Evolutionary conservation across 2,113 vertebrate genomes (phyloP).

Genomic region (Platycercus adscitus): DNA sequence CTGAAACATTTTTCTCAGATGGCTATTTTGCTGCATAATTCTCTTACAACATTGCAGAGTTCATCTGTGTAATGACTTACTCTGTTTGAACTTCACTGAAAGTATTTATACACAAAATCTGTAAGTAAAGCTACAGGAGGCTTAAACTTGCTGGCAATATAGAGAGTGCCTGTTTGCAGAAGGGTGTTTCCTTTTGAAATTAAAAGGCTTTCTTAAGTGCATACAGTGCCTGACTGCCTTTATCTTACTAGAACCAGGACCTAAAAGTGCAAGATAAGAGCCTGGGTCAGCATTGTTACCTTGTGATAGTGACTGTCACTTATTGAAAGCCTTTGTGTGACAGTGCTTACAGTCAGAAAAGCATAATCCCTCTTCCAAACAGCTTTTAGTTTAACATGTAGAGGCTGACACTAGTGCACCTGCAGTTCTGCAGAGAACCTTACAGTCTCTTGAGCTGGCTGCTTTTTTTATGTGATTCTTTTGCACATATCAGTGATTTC

Average conservation of each 20-base stretch:
- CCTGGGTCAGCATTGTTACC: fast-evolving
- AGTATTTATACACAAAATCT: neutral
- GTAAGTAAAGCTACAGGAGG: neutral
- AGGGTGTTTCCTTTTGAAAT: neutral
- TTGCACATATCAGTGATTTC: neutral
- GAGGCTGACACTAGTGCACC: neutral
- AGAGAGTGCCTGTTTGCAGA: neutral
- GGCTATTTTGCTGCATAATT: neutral
- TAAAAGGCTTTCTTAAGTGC: neutral
- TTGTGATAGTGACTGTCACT: too few relatives aligned
- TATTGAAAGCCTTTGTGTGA: neutral
- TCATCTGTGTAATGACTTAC: neutral
- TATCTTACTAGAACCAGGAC: neutral
- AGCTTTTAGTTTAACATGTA: neutral
- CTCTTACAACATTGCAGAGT: neutral
- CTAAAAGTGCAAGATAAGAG: neutral
- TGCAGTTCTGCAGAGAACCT: neutral
- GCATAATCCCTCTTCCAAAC: neutral
- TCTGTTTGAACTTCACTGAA: neutral
- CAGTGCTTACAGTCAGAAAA: neutral
- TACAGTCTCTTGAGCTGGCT: neutral
- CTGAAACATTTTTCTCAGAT: neutral
- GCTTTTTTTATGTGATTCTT: neutral
- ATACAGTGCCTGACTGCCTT: neutral
- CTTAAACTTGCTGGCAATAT: neutral